Evolutionary conservation across 2,113 vertebrate species (phyloP), one percentile per base, ranked within the genome.

Genomic region (Callocephalon fimbriatum): DNA sequence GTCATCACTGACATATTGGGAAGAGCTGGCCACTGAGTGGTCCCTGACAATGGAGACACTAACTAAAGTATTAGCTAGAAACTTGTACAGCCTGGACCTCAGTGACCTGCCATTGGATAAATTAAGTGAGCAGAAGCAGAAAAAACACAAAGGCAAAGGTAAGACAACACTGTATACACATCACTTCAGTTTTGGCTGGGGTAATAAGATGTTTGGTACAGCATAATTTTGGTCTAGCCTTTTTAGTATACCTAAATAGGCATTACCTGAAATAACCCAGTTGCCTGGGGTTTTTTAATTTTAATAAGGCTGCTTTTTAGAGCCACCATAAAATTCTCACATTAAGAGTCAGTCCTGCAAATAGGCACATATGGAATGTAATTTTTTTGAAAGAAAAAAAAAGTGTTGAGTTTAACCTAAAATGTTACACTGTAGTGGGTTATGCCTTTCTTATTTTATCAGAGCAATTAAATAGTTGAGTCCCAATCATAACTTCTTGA

Each of bases 91-190:
- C 95, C 98, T 99, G 85, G 99, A 99, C 97, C 98, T 99, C 83
- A 98, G 98, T 95, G 99, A 99, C 95, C 98, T 99, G 53, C 99
- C 99, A 2, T 94, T 99, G 97, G 99, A 99, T 98, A 99, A 99
- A 88, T 98, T 99, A 93, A 99, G 99, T 96, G 99, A 99, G 95
- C 99, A 99, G 98, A 99, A 99, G 92, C 99, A 99, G 98, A 99
- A 99, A 98, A 99, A 99, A 83, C 99, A 99, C 94, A 99, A 99
- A 98, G 99, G 99, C 96, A 99, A 99, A 99, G 99, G 99, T 99
- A 97, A 98, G 98, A 88, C 22, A 83, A 63, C 31, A 37, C 18
- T 50, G 27, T 88, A 6, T 40, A 22, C 26, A 48, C 22, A 54
- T 91, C 0, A 23, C 84, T 82, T 94, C 86, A 90, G 31, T 87